phyloP scores from a whole-genome alignment of 2,888 invertebrate species.

The Eupithecia inturbata region DNA sequence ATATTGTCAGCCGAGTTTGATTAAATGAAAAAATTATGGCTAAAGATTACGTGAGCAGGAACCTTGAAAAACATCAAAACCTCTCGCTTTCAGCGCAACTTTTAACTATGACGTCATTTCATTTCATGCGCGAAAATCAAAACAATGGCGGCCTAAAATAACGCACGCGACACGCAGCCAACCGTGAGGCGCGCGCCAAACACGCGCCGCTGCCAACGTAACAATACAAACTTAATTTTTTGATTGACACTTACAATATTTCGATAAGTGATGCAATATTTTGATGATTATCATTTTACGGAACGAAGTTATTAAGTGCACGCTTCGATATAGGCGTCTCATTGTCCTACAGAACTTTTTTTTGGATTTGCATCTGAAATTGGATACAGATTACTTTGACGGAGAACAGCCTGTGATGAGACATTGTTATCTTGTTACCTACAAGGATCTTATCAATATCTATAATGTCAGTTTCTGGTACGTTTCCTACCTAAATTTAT shows the following conservation, averaged over 20 bases:
- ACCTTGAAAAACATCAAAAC: constrained; percentile 7
- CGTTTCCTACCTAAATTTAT: too few species aligned
- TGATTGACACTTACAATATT: constrained; percentile 86
- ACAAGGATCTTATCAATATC: neutral
- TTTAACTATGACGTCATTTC: constrained; percentile 58
- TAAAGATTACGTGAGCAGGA: neutral
- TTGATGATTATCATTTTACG: constrained; percentile 79
- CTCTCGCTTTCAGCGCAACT: constrained; percentile 31
- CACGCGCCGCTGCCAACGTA: constrained; percentile 69
- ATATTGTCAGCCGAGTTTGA: neutral
- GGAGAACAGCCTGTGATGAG: neutral
- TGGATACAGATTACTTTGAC: constrained; percentile 19
- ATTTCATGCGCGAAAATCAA: constrained; percentile 73
- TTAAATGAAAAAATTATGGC: neutral
- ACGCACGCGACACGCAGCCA: constrained; percentile 65
- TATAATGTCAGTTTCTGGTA: neutral
- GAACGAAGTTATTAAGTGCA: constrained; percentile 66
- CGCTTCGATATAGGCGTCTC: constrained; percentile 62
- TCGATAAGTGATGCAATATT: constrained; percentile 85
- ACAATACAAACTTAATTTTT: constrained; percentile 82
- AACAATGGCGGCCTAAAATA: constrained; percentile 73
- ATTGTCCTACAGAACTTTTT: constrained; percentile 52
- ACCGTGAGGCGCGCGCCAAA: constrained; percentile 55
- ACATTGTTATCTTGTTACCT: neutral
- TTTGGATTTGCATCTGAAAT: constrained; percentile 42